Evolutionary conservation across 2,113 vertebrate species (phyloP).

Genomic region (Nothoprocta pentlandii): DNA sequence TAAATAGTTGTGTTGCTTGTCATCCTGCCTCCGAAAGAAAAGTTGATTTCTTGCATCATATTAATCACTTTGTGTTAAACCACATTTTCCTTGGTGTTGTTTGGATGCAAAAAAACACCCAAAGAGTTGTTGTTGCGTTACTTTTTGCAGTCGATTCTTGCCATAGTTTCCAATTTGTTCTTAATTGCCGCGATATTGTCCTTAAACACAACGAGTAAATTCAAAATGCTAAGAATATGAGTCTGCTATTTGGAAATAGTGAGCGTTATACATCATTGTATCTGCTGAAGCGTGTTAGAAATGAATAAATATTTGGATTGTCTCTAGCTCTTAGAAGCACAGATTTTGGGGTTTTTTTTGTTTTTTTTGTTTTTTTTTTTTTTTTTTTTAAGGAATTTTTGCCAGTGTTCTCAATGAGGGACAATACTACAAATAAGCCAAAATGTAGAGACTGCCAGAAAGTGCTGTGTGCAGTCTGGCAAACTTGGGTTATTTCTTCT

Average conservation of each 20-base stretch:
- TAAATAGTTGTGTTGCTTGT: constrained; percentile 32
- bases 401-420: constrained; percentile 28
- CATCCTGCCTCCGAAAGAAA: constrained; percentile 27
- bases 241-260: constrained; percentile 40
- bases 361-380: too few relatives aligned
- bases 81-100: constrained; percentile 21
- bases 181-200: constrained; percentile 10
- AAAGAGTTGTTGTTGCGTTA: constrained; percentile 3
- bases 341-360: constrained; percentile 11
- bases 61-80: constrained; percentile 48
- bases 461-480: constrained; percentile 40
- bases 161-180: not conserved
- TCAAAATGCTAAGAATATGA: not conserved
- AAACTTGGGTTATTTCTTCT: constrained; percentile 48
- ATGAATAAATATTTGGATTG: constrained; percentile 50
- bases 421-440: constrained; percentile 12
- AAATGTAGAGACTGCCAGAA: constrained; percentile 15
- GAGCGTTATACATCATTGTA: constrained; percentile 12
- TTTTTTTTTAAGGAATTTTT: constrained; percentile 26
- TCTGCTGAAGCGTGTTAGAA: constrained; percentile 14
- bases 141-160: constrained; percentile 41
- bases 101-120: not conserved
- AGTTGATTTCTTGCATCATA: constrained; percentile 30
- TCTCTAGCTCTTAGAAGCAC: constrained; percentile 23
- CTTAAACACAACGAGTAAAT: constrained; percentile 7